phyloP scores from a whole-genome alignment of 2,113 vertebrate genomes.

The Cheilinus undulatus region DNA sequence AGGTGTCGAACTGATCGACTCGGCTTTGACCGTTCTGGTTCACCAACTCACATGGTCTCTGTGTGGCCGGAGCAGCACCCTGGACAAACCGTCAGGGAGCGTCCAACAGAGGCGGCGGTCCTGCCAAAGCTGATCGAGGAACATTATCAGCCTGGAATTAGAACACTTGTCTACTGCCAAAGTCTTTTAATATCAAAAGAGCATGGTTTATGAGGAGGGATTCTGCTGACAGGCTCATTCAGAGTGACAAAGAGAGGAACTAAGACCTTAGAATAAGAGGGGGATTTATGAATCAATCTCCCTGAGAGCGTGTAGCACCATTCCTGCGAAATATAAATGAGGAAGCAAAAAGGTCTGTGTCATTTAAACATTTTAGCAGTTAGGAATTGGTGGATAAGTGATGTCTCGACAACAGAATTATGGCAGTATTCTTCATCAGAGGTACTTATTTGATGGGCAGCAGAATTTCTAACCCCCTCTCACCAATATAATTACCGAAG shows the following conservation, averaged over 20 bases:
- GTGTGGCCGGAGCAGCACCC: conserved; percentile 46
- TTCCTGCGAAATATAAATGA: background rate
- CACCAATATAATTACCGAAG: too few species aligned
- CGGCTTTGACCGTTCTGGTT: conserved; percentile 21
- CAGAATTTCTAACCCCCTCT: too few species aligned
- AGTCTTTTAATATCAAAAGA: conserved; percentile 48
- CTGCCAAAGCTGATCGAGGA: conserved; percentile 33
- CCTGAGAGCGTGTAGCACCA: conserved; percentile 15
- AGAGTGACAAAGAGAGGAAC: conserved; percentile 5
- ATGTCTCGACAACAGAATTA: too few species aligned
- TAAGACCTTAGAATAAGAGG: background rate
- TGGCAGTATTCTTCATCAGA: too few species aligned
- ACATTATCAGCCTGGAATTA: conserved; percentile 52
- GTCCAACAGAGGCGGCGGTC: conserved; percentile 8
- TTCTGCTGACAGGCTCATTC: conserved; percentile 18
- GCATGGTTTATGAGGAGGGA: conserved; percentile 37
- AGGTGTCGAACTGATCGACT: conserved; percentile 62
- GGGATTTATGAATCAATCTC: conserved; percentile 8
- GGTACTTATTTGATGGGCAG: too few species aligned
- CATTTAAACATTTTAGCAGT: background rate
- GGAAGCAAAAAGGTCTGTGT: background rate
- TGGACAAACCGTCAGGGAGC: conserved; percentile 34
- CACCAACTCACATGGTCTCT: conserved; percentile 18
- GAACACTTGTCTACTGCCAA: conserved; percentile 50
- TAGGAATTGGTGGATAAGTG: too few species aligned